Base-by-base conservation (phyloP, 2,888 invertebrate genomes). In the Deilephila elpenor region DNA sequence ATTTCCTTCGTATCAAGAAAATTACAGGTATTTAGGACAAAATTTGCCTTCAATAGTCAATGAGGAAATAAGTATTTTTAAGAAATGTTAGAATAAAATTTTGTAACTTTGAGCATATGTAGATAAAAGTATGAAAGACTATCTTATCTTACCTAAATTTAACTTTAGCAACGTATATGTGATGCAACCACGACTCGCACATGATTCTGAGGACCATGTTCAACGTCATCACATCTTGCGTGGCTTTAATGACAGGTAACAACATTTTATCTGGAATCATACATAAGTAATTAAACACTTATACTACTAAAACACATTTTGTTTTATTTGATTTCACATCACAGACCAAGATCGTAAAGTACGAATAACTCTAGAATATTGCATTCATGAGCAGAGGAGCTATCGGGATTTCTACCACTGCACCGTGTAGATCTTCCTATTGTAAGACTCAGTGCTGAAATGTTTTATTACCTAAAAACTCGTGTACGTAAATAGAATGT, bases 141-240 rank as follows among this genome's bases (percentile, higher is more conserved):
- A 61, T 4, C 11, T 80, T n/a, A n/a, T n/a, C 88, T 86, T 83
- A 95, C 95, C 97, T 97, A 90, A 98, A 98, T 86, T 97, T 97
- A 34, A 98, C 97, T 88, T 96, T 96, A 78, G 97, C 96, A 70
- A 96, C 96, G 86, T 97, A 98, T 79, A 98, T 98, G 82, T 97
- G 97, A 87, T 98, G 97, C 72, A 98, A 92, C 98, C 98, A 98
- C 0, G 98, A 96, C 88, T 98, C 98, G 84, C 98, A 97, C 94
- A 98, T 96, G 51, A 98, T 96, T 85, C 96, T 96, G 53, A 98
- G 91, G 72, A 97, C 96, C 95, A 97, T 96, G 82, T 97, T 97
- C 37, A 97, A 95, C 61, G 97, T 97, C 7, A 96, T 93, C 71
- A 96, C 95, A 83, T 98, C 97, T 73, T 96, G 95, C 5, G 97